Percentiles rank a stretch among this genome's conserved stretches.
Evolutionary conservation across 2,113 vertebrate species (phyloP).

Genomic region (Aegypius monachus): DNA sequence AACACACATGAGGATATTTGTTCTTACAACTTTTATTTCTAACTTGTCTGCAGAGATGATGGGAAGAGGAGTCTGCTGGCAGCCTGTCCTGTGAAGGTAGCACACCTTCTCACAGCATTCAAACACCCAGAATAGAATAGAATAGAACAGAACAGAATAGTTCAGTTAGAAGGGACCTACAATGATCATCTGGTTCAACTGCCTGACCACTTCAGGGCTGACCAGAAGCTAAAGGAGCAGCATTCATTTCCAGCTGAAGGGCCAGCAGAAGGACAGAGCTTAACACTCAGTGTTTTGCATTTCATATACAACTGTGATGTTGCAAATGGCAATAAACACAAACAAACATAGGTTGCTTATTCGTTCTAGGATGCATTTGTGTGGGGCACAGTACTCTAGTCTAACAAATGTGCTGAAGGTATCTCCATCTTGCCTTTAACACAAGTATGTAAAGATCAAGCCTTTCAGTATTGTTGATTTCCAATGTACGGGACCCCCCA

Average conservation of each 20-base stretch:
- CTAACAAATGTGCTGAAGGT: background rate
- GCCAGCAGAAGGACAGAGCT: background rate
- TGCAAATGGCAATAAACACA: background rate
- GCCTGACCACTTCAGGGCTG: background rate
- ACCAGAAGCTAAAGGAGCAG: no score
- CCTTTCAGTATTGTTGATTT: background rate
- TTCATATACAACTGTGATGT: background rate
- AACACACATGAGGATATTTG: background rate
- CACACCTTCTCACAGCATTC: background rate
- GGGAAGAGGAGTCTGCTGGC: background rate
- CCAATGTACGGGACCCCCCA: fast-evolving
- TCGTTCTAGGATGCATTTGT: background rate
- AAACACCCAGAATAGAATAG: background rate
- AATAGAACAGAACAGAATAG: background rate
- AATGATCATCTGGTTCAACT: background rate
- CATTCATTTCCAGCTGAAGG: background rate
- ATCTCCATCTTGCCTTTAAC: background rate
- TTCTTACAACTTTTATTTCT: background rate
- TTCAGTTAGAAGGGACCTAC: background rate
- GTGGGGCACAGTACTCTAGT: background rate
- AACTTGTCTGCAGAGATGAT: background rate
- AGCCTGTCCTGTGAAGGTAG: background rate
- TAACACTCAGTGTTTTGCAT: background rate
- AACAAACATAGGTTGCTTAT: no score
- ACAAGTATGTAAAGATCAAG: background rate